Conservation (phyloP, 2,888 invertebrate genomes). For the Eupithecia pulchellata region DNA sequence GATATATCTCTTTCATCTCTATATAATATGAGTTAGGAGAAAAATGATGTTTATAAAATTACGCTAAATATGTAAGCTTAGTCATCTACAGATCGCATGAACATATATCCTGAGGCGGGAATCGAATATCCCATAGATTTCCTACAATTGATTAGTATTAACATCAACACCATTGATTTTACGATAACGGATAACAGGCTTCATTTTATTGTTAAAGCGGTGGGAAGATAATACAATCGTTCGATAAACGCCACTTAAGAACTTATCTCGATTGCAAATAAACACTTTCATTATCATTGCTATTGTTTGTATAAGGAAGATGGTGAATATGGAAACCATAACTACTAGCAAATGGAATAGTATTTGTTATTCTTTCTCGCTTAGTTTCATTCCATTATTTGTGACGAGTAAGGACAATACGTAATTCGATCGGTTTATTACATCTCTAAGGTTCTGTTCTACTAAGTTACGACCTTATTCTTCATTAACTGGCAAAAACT, state of each 20-base stretch:
- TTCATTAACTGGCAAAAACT: slow-evolving; percentile 5
- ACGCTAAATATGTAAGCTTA: background rate
- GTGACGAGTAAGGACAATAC: background rate
- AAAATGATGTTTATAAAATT: too few species aligned
- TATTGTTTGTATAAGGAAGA: slow-evolving; percentile 29
- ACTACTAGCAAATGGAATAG: background rate
- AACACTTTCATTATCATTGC: slow-evolving; percentile 37
- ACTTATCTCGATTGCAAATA: slow-evolving; percentile 38
- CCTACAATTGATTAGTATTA: slow-evolving; percentile 21
- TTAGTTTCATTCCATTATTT: background rate
- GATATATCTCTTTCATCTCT: too few species aligned
- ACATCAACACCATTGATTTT: slow-evolving; percentile 28
- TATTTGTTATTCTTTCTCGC: slow-evolving; percentile 2
- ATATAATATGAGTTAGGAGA: too few species aligned
- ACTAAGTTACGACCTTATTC: background rate
- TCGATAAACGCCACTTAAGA: slow-evolving; percentile 28
- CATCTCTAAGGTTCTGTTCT: background rate
- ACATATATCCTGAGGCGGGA: background rate
- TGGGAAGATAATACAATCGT: slow-evolving; percentile 32
- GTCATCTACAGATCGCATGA: background rate
- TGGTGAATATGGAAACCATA: slow-evolving; percentile 23
- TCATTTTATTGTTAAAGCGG: slow-evolving; percentile 34
- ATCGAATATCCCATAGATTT: background rate
- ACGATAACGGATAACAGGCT: slow-evolving; percentile 26
- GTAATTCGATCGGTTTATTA: background rate